Evolutionary conservation across 2,113 vertebrate genomes (phyloP).

Genomic region (Grallaria varia): DNA sequence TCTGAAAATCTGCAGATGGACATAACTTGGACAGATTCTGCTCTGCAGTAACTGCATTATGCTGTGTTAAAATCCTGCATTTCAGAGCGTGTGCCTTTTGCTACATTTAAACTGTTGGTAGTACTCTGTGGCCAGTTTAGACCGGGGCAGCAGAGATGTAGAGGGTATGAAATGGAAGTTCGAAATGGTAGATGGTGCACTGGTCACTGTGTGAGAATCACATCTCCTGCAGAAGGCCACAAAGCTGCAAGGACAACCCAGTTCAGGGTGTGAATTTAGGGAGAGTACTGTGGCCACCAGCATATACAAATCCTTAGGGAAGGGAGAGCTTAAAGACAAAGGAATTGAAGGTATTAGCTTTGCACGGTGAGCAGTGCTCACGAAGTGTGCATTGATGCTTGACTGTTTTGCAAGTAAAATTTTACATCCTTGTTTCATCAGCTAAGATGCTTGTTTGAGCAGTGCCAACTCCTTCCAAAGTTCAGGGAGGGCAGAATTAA

Average conservation of each 20-base stretch:
- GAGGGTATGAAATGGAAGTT: background rate
- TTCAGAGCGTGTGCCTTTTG: background rate
- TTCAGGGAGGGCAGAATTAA: background rate
- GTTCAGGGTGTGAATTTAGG: background rate
- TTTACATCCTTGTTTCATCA: background rate
- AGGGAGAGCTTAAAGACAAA: background rate
- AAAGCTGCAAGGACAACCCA: background rate
- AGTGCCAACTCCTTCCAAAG: background rate
- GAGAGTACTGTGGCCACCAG: background rate
- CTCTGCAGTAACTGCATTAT: background rate
- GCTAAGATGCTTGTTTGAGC: background rate
- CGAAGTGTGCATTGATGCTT: background rate
- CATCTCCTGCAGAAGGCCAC: background rate
- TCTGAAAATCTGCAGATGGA: background rate
- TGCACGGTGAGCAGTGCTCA: background rate
- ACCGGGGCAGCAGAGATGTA: background rate
- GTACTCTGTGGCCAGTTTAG: background rate
- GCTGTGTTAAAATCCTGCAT: background rate
- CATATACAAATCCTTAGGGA: background rate
- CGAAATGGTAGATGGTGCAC: background rate
- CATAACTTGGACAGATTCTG: background rate
- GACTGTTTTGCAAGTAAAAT: background rate
- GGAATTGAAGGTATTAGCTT: background rate
- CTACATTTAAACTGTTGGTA: background rate
- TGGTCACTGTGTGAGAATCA: background rate